A percentile compares a stretch with the other conserved stretches of the same genome.
Conservation (phyloP, 2,797 vertebrate genomes). For the Phylloscopus collybita region DNA sequence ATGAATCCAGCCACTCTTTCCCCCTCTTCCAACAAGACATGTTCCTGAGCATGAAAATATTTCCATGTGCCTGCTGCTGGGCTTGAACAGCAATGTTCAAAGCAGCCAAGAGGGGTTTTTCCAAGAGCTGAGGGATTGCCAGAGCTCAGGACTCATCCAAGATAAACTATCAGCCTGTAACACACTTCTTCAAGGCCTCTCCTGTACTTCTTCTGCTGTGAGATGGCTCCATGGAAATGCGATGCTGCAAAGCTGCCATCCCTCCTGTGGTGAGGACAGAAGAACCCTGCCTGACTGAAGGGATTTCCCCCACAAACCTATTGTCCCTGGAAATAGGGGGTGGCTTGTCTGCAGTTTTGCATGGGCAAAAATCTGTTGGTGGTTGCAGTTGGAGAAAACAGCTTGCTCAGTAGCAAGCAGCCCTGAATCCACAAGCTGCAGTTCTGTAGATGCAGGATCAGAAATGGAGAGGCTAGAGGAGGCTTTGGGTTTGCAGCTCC, state of each 20-base stretch:
- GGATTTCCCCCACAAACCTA: accelerated
- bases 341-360: background rate
- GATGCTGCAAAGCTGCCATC: background rate
- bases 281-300: background rate
- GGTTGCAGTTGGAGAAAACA: background rate
- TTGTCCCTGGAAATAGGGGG: accelerated
- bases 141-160: background rate
- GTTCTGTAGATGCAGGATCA: background rate
- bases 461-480: background rate
- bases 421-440: background rate
- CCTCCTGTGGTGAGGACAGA: background rate
- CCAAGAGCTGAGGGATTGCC: background rate
- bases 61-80: background rate
- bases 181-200: background rate
- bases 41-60: background rate
- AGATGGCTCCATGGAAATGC: background rate
- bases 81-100: background rate
- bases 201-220: accelerated
- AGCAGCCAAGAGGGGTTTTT: background rate
- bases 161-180: background rate
- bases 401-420: background rate
- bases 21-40: accelerated
- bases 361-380: background rate
- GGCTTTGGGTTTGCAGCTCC: background rate
- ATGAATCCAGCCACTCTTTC: background rate